A percentile compares a stretch with the other conserved stretches of the same genome.
These are phyloP conservation scores for Tigriopus californicus DNA, from an alignment of 2,888 invertebrate genomes.

Conservation along the genomic window DNA sequence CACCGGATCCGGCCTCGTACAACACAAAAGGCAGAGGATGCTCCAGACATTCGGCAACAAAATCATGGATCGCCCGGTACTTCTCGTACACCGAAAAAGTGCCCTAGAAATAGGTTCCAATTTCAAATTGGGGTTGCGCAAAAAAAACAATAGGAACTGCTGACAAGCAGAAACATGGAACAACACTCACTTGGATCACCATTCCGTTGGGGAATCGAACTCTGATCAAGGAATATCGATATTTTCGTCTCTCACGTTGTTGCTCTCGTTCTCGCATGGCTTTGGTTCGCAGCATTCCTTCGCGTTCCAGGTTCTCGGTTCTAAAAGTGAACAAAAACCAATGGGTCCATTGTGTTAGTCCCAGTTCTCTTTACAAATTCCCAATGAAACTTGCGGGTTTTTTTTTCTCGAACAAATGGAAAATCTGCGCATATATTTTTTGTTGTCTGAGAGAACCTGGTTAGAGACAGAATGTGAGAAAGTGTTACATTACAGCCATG, in stretches of 20 bases:
- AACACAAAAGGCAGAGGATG: constrained; percentile 46
- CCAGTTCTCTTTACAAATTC: too few species aligned
- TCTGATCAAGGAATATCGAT: constrained; percentile 64
- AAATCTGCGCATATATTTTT: too few species aligned
- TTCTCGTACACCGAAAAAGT: constrained; percentile 72
- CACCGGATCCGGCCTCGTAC: constrained; percentile 41
- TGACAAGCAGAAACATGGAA: not conserved
- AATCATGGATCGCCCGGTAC: constrained; percentile 49
- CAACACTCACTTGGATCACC: constrained; percentile 44
- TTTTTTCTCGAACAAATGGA: too few species aligned
- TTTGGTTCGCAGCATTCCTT: constrained; percentile 69
- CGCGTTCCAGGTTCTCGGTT: constrained; percentile 53
- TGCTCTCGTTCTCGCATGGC: constrained; percentile 88
- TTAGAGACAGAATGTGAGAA: too few species aligned
- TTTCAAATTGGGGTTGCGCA: not conserved
- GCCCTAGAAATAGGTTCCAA: constrained; percentile 39
- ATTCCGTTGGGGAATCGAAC: constrained; percentile 74
- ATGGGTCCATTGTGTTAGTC: not conserved
- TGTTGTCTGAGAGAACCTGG: too few species aligned
- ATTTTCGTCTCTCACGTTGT: constrained; percentile 53
- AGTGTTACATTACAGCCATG: too few species aligned
- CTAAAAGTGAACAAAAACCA: constrained; percentile 28
- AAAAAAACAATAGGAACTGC: not conserved
- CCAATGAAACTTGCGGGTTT: too few species aligned
- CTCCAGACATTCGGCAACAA: constrained; percentile 54